Evolutionary conservation across 2,797 vertebrate species (phyloP).

Genomic region (Pseudotriccus pelzelni): DNA sequence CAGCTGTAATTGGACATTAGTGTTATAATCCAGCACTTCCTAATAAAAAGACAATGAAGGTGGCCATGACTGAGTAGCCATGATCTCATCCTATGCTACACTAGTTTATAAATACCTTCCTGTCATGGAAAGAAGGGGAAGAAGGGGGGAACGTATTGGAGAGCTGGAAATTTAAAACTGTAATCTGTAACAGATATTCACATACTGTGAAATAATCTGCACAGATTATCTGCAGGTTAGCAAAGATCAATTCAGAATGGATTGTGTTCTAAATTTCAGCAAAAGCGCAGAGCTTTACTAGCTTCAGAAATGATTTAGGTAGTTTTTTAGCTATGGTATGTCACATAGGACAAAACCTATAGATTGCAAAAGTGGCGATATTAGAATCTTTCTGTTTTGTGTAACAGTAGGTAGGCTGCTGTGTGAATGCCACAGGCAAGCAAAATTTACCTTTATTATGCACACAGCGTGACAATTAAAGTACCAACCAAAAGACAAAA

Average conservation of each 20-base stretch:
- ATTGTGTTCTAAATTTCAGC: background rate
- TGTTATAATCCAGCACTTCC: background rate
- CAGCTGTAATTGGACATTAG: background rate
- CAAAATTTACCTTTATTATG: background rate
- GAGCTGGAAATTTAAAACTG: background rate
- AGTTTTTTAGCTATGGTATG: background rate
- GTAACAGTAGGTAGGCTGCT: background rate
- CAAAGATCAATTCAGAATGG: background rate
- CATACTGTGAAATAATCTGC: background rate
- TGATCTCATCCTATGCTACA: background rate
- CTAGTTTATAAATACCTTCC: background rate
- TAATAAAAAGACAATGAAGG: background rate
- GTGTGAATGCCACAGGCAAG: background rate
- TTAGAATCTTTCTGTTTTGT: background rate
- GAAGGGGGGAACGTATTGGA: background rate
- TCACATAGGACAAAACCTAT: background rate
- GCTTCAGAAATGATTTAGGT: background rate
- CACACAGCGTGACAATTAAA: background rate
- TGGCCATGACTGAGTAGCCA: background rate
- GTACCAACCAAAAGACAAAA: background rate
- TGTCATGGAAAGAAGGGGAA: background rate
- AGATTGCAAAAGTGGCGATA: background rate
- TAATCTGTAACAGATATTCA: background rate
- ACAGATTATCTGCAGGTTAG: background rate
- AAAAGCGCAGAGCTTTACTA: background rate